A percentile compares a stretch with the other conserved stretches of the same genome.
Conservation (phyloP, 2,888 invertebrate species). For the Megamerina dolium region DNA sequence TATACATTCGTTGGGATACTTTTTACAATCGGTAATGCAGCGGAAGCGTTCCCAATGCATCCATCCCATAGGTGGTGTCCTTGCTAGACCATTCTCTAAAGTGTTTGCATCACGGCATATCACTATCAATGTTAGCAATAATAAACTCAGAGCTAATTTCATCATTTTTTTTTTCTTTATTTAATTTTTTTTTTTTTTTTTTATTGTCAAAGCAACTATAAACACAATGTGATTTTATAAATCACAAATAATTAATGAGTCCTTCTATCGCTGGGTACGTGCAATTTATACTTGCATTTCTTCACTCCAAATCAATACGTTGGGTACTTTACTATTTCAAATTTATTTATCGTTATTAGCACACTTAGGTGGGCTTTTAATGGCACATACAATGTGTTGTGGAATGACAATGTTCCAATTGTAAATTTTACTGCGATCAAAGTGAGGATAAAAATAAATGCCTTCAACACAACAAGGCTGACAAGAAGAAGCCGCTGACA, state of each 20-base stretch:
- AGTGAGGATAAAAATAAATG: too few species aligned
- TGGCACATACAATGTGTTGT: too few species aligned
- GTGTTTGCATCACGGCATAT: slow-evolving; percentile 12
- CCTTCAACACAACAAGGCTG: too few species aligned
- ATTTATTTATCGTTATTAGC: too few species aligned
- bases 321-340: too few species aligned
- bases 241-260: slow-evolving; percentile 3
- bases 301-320: too few species aligned
- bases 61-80: slow-evolving; percentile 67
- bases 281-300: slow-evolving; percentile 7
- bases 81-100: slow-evolving; percentile 58
- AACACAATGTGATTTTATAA: too few species aligned
- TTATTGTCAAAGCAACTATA: not conserved
- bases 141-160: not conserved
- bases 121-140: slow-evolving; percentile 9
- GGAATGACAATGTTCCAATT: too few species aligned
- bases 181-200: not conserved
- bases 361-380: too few species aligned
- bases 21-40: slow-evolving; percentile 57
- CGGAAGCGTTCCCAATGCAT: slow-evolving; percentile 61
- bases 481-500: too few species aligned
- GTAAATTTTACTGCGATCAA: too few species aligned
- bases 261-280: slow-evolving; percentile 4
- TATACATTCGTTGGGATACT: slow-evolving; percentile 58
- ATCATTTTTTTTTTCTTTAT: not conserved